Base-by-base conservation (phyloP, 2,113 vertebrate species). In the Salvelinus fontinalis region DNA sequence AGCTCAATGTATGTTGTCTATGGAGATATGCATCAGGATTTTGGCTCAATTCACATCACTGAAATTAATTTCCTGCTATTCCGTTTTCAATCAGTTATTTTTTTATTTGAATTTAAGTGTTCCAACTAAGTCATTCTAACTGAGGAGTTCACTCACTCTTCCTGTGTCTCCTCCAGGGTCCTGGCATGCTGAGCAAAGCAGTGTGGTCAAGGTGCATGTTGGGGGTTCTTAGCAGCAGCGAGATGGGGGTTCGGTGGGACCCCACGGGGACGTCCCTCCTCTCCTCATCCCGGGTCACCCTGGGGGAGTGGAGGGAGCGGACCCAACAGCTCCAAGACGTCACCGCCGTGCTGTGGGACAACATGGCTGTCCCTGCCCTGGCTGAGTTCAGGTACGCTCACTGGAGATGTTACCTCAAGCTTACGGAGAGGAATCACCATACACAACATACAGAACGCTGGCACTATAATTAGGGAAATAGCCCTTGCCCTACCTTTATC, bases 141-240 rank as follows among this genome's bases (percentile, higher is more conserved):
- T 62, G 18, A 60, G 48, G 16, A 26, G 22, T 26, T 3, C 9
- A 39, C 6, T 14, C 2, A 29, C 6, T 14, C 2, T 62, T 1
- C 39, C 1, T 16, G 0, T 79, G 66, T 80, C 39, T 7, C 60
- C 84, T 85, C 80, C 79, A 99, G 98, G 98, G 98, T 60, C 96
- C 97, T 6, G 92, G 93, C 67, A 84, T 95, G 91, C 88, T 99
- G 84, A 94, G 87, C 73, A 94, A 93, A 93, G 96, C 97, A 0
- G 87, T 97, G 82, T 95, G 97, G 92, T 97, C 97, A 1, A 94
- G 93, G 77, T 99, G 96, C 88, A 93, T 97, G 88, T 94, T 96
- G 90, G 96, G 95, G 87, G 90, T 98, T 80, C 91, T 99, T 64
- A 95, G 93, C 85, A 95, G 85, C 86, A 94, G 92, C 81, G 93